Conservation (phyloP, 2,797 vertebrate genomes). For the Peromyscus eremicus region DNA sequence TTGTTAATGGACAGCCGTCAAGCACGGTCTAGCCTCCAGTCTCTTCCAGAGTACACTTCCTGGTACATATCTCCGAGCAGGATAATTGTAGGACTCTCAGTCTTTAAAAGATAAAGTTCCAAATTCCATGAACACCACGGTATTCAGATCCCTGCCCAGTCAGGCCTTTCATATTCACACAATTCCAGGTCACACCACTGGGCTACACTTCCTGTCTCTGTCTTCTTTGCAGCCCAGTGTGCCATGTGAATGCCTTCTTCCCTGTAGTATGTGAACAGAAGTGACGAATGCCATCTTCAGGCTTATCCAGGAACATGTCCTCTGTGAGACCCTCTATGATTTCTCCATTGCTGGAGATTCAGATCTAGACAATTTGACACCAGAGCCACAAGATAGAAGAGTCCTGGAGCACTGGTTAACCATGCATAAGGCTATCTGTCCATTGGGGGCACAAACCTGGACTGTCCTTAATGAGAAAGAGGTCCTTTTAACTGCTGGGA, state of each 20-base stretch:
- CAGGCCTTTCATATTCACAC: neutral
- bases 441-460: neutral
- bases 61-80: neutral
- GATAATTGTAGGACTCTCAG: neutral
- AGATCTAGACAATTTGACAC: neutral
- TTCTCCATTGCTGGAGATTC: neutral
- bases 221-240: neutral
- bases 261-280: neutral
- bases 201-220: neutral
- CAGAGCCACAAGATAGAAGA: neutral
- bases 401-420: neutral
- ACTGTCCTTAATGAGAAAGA: neutral
- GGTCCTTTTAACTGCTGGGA: neutral
- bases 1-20: neutral
- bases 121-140: neutral
- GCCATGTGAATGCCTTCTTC: neutral
- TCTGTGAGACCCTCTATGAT: accelerated
- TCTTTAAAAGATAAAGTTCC: neutral
- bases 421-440: neutral
- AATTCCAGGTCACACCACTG: neutral
- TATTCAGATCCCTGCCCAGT: neutral
- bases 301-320: neutral
- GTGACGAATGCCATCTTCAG: neutral
- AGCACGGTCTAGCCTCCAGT: neutral
- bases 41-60: neutral